Evolutionary conservation across 2,888 invertebrate genomes (phyloP).

Genomic region (Oscheius myriophilus): DNA sequence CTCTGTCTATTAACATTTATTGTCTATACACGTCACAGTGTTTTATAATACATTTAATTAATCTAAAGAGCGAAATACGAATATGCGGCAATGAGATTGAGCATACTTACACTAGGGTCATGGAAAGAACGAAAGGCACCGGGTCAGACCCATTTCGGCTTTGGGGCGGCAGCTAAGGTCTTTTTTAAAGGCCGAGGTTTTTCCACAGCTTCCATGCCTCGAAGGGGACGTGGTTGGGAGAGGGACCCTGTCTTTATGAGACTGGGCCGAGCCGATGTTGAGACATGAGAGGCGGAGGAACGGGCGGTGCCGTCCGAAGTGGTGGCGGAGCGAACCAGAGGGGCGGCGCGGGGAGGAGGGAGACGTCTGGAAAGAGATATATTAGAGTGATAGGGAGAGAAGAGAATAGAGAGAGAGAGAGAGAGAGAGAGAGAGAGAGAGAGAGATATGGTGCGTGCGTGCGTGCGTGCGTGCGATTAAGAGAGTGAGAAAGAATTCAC

Average conservation of each 20-base stretch:
- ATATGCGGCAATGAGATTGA: no score
- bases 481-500: slow-evolving; percentile 6
- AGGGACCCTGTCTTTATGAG: slow-evolving; percentile 27
- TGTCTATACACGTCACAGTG: no score
- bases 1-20: no score
- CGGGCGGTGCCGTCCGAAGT: background rate
- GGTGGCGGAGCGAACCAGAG: background rate
- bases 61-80: no score
- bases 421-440: slow-evolving; percentile 22
- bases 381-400: background rate
- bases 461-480: no score
- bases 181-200: slow-evolving; percentile 30
- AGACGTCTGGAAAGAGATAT: no score
- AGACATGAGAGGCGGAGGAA: slow-evolving; percentile 11
- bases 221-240: slow-evolving; percentile 8
- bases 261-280: slow-evolving; percentile 26
- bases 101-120: background rate
- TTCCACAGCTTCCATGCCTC: slow-evolving; percentile 20
- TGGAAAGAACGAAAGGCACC: background rate
- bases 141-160: slow-evolving; percentile 29
- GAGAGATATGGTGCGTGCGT: no score
- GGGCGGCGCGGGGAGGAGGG: background rate
- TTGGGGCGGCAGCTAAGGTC: background rate
- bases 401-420: slow-evolving; percentile 11
- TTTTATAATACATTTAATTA: no score